phyloP scores from a whole-genome alignment of 2,888 invertebrate species.

The Entomobrya multifasciata region DNA sequence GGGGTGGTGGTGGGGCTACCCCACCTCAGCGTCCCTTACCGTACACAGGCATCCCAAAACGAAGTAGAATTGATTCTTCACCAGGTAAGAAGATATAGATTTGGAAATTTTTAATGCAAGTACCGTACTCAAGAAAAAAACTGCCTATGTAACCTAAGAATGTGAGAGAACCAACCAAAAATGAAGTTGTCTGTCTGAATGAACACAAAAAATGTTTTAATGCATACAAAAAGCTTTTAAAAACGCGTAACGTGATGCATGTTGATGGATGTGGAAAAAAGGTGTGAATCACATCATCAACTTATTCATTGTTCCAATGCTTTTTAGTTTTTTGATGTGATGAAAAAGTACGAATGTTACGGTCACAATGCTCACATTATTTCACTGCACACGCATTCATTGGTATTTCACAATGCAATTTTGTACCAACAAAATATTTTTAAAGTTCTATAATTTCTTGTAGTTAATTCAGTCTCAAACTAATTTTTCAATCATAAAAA shows the following conservation, averaged over 20 bases:
- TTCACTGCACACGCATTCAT: no score
- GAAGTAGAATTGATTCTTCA: constrained; percentile 74
- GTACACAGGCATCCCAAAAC: constrained; percentile 65
- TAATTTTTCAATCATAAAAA: no score
- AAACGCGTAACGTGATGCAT: constrained; percentile 1
- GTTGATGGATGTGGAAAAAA: constrained; percentile 48
- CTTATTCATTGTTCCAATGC: constrained; percentile 39
- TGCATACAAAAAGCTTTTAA: background rate
- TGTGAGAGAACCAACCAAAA: background rate
- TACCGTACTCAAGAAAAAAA: no score
- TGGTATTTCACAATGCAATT: no score
- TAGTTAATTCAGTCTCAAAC: no score
- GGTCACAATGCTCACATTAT: no score
- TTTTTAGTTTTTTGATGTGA: background rate
- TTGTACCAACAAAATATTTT: no score
- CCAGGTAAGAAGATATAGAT: constrained; percentile 47
- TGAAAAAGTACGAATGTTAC: no score
- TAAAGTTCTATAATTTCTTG: no score
- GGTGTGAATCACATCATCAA: constrained; percentile 62
- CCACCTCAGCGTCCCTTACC: constrained; percentile 60
- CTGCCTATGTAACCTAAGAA: no score
- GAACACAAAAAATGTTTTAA: background rate
- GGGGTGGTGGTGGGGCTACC: constrained; percentile 52
- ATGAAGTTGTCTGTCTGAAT: background rate
- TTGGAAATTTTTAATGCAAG: no score